These are phyloP conservation scores for Tipula vernalis DNA, from an alignment of 2,888 invertebrate species.

Conservation along the genomic window DNA sequence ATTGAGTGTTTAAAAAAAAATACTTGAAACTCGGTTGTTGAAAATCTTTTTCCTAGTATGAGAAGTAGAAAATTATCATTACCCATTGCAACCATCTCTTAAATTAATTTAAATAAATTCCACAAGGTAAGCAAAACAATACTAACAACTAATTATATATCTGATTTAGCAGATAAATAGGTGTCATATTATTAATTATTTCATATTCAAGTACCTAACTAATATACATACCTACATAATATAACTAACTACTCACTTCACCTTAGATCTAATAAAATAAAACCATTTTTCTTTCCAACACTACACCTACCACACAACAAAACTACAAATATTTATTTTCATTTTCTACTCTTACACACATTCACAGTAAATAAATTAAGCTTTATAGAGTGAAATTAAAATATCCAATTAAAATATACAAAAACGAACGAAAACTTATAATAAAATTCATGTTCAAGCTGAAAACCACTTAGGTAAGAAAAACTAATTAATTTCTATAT, in stretches of 20 bases:
- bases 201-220: not conserved
- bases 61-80: too few species aligned
- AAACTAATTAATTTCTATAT: constrained; percentile 4
- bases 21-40: too few species aligned
- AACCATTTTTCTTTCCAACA: not conserved
- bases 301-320: not conserved
- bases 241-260: not conserved
- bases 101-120: too few species aligned
- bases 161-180: too few species aligned
- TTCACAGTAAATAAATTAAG: not conserved
- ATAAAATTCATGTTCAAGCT: not conserved
- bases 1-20: too few species aligned
- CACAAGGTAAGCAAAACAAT: too few species aligned
- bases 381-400: not conserved
- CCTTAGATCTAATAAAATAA: not conserved
- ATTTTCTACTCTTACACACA: not conserved
- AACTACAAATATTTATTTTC: not conserved
- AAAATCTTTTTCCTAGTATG: too few species aligned
- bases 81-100: too few species aligned
- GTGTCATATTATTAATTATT: not conserved
- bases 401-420: not conserved
- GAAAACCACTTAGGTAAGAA: not conserved
- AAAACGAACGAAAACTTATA: not conserved
- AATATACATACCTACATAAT: not conserved
- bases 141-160: too few species aligned